phyloP scores from a whole-genome alignment of 2,113 vertebrate species.

The Paraplagusia blochii region DNA sequence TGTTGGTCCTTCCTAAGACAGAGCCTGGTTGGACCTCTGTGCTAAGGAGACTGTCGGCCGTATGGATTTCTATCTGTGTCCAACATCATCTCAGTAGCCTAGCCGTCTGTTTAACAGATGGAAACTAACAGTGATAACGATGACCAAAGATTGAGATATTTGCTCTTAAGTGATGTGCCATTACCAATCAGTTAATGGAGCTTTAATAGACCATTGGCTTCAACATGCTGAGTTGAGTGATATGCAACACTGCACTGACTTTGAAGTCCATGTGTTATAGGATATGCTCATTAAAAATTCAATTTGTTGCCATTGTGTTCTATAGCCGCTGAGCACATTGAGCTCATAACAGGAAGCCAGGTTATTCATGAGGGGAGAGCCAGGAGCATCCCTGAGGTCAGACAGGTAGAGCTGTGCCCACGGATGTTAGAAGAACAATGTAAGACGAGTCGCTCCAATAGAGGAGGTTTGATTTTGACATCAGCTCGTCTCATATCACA shows the following conservation, averaged over 20 bases:
- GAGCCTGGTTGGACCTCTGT: too few species aligned
- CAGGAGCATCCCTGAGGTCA: slow-evolving; percentile 51
- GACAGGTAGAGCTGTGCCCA: slow-evolving; percentile 46
- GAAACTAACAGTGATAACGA: too few species aligned
- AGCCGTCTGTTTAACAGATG: too few species aligned
- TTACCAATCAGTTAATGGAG: slow-evolving; percentile 5
- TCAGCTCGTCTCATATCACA: slow-evolving; percentile 1
- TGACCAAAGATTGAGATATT: too few species aligned
- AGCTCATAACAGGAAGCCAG: slow-evolving; percentile 33
- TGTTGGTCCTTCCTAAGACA: too few species aligned
- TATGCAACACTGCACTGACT: slow-evolving; percentile 36
- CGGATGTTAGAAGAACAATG: slow-evolving; percentile 24
- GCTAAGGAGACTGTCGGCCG: too few species aligned
- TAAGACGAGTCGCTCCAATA: slow-evolving; percentile 8
- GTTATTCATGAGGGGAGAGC: slow-evolving; percentile 60
- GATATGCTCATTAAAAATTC: slow-evolving; percentile 52
- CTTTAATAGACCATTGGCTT: slow-evolving; percentile 24
- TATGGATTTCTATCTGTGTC: too few species aligned
- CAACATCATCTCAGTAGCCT: too few species aligned
- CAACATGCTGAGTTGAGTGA: slow-evolving; percentile 37
- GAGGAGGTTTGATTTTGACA: slow-evolving; percentile 12
- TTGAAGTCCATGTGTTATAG: slow-evolving; percentile 43
- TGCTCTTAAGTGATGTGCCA: slow-evolving; percentile 1
- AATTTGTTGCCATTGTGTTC: slow-evolving; percentile 39
- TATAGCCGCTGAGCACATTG: slow-evolving; percentile 36